Percentiles rank a stretch among this genome's conserved stretches.
These are phyloP conservation scores for Brassicogethes aeneus DNA, from an alignment of 2,888 invertebrate species.

Conservation along the genomic window DNA sequence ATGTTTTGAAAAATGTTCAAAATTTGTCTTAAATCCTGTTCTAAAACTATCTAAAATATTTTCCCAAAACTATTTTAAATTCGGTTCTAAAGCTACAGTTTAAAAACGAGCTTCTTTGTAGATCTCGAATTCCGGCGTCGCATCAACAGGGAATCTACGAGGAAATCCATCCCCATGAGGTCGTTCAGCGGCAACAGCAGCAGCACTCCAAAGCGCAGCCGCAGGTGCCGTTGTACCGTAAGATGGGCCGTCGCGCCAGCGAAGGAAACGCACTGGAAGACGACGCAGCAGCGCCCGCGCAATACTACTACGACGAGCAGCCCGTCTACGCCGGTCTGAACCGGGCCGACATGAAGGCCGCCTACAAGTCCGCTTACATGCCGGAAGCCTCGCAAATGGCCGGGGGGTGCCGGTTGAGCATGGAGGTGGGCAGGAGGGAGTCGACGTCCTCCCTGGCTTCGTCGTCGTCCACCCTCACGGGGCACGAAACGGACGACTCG, in stretches of 20 bases:
- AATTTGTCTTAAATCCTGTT: no score
- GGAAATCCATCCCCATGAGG: constrained; percentile 30
- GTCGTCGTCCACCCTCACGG: constrained; percentile 57
- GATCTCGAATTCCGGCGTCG: no score
- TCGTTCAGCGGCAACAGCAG: constrained; percentile 22
- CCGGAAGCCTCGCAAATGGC: no score
- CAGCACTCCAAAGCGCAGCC: constrained; percentile 38
- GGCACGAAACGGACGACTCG: constrained; percentile 61
- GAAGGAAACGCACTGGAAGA: constrained; percentile 41
- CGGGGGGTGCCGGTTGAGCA: constrained; percentile 42
- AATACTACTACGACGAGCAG: constrained; percentile 18
- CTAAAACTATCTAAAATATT: no score
- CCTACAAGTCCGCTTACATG: background rate
- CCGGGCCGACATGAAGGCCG: background rate
- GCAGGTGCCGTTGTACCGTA: constrained; percentile 37
- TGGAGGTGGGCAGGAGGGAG: constrained; percentile 46
- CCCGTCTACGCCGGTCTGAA: constrained; percentile 11
- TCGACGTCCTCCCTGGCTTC: constrained; percentile 53
- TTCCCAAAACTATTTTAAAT: no score
- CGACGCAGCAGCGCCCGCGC: no score
- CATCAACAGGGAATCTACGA: constrained; percentile 23
- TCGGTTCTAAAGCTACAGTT: no score
- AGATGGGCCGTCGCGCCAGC: constrained; percentile 44
- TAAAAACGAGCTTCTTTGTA: no score
- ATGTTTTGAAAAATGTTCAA: no score